phyloP scores from a whole-genome alignment of 2,888 invertebrate genomes.

The Idaea dimidiata region DNA sequence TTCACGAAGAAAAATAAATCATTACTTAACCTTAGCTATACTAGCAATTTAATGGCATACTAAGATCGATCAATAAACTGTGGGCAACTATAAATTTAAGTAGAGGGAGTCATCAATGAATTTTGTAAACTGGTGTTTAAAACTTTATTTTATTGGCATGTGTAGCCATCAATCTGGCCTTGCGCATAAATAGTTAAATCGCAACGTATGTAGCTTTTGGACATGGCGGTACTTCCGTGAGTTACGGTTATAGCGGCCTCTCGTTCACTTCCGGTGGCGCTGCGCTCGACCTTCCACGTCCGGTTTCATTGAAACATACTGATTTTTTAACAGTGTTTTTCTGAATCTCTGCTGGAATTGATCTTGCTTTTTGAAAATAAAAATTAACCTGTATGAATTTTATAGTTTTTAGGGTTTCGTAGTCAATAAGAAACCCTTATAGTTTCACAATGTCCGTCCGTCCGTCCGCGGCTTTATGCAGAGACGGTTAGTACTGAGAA shows the following conservation, averaged over 20 bases:
- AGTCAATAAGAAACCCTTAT: no score
- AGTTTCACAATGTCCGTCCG: no score
- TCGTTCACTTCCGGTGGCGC: slow-evolving; percentile 43
- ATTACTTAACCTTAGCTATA: no score
- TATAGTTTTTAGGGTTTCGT: no score
- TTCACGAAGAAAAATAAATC: no score
- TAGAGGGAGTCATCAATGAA: slow-evolving; percentile 13
- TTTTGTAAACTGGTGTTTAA: slow-evolving; percentile 16
- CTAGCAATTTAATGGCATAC: not conserved
- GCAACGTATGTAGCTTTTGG: slow-evolving; percentile 48
- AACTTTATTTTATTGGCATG: slow-evolving; percentile 41
- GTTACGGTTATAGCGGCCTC: slow-evolving; percentile 59
- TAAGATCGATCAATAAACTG: not conserved
- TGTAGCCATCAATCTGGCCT: slow-evolving; percentile 54
- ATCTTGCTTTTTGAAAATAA: not conserved
- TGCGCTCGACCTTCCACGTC: slow-evolving; percentile 48
- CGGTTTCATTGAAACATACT: slow-evolving; percentile 43
- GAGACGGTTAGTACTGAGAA: no score
- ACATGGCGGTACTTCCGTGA: slow-evolving; percentile 50
- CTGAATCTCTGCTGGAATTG: not conserved
- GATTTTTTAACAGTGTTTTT: slow-evolving; percentile 17
- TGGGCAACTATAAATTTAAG: not conserved
- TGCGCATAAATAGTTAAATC: slow-evolving; percentile 56
- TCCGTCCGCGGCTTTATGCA: no score
- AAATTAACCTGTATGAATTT: no score